Evolutionary conservation across 1,140 invertebrate genomes (phyloP).

Genomic region (Lepidurus couesii): DNA sequence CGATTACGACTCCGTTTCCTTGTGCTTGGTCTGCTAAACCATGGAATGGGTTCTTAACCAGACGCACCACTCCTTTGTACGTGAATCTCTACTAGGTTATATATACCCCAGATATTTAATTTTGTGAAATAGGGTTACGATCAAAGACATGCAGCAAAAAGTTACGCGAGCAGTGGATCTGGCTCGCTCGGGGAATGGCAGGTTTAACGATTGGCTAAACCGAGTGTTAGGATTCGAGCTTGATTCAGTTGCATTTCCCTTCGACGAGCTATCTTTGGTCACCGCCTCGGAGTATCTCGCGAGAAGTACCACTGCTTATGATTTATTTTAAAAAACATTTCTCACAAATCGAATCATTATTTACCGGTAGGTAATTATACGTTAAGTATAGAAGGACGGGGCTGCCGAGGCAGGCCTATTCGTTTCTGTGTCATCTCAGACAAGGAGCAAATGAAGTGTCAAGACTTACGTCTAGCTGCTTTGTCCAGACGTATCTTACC

Average conservation of each 20-base stretch:
- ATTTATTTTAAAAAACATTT: constrained; percentile 25
- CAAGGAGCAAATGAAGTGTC: constrained; percentile 59
- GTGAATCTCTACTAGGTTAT: constrained; percentile 42
- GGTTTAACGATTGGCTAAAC: constrained; percentile 30
- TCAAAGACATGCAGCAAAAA: constrained; percentile 31
- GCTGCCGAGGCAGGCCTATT: constrained; percentile 51
- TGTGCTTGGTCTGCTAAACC: constrained; percentile 72
- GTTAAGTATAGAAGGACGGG: constrained; percentile 68
- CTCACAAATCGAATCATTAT: constrained; percentile 30
- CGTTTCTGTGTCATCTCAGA: constrained; percentile 59
- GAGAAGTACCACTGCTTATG: constrained; percentile 42
- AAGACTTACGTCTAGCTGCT: constrained; percentile 58
- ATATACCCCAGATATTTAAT: constrained; percentile 34
- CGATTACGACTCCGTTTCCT: constrained; percentile 56
- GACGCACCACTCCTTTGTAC: constrained; percentile 43
- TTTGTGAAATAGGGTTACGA: constrained; percentile 19
- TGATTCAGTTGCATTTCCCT: constrained; percentile 53
- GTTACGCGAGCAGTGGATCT: constrained; percentile 31
- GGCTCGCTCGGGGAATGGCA: constrained; percentile 28
- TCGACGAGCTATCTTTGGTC: constrained; percentile 51
- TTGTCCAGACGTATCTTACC: constrained; percentile 67
- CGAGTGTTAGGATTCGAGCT: constrained; percentile 50
- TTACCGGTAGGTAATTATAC: constrained; percentile 57
- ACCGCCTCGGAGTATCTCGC: constrained; percentile 58
- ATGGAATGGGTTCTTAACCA: constrained; percentile 67